Conservation (phyloP, 1,140 invertebrate species). For the Pogonognathellus flavescens region DNA sequence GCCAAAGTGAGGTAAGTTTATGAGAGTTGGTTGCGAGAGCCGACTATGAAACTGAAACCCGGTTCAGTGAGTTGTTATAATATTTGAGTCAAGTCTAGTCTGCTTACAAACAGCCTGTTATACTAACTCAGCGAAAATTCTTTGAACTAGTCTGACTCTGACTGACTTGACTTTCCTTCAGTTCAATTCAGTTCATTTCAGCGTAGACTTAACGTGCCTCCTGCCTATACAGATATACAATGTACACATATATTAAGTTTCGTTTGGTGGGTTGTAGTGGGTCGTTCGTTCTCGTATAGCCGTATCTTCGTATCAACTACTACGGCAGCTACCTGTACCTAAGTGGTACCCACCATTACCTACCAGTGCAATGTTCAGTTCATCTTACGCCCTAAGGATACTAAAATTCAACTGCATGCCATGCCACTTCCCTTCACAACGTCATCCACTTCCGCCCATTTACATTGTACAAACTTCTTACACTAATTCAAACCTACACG, state of each 20-base stretch:
- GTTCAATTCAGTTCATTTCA: conserved; percentile 19
- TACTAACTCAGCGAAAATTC: conserved; percentile 9
- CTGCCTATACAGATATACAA: conserved; percentile 12
- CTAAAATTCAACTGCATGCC: conserved; percentile 1
- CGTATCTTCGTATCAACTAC: too few species aligned
- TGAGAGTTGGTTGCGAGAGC: background rate
- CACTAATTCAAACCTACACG: too few species aligned
- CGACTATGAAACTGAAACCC: conserved; percentile 15
- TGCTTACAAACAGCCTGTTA: conserved; percentile 7
- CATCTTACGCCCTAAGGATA: background rate
- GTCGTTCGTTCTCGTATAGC: too few species aligned
- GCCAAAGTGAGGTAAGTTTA: background rate
- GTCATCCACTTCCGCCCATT: conserved; percentile 22
- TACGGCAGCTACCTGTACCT: background rate
- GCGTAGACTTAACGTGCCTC: background rate
- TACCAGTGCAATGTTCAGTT: background rate
- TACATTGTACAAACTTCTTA: too few species aligned
- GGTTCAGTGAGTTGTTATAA: conserved; percentile 5
- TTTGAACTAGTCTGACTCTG: conserved; percentile 24
- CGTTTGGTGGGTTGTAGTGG: too few species aligned
- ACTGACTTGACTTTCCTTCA: conserved; percentile 24
- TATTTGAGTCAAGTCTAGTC: conserved; percentile 4
- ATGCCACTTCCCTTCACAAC: conserved; percentile 31
- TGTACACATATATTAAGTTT: too few species aligned
- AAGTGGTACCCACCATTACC: background rate